Evolutionary conservation across 2,113 vertebrate genomes (phyloP).

Genomic region (Anser cygnoides): DNA sequence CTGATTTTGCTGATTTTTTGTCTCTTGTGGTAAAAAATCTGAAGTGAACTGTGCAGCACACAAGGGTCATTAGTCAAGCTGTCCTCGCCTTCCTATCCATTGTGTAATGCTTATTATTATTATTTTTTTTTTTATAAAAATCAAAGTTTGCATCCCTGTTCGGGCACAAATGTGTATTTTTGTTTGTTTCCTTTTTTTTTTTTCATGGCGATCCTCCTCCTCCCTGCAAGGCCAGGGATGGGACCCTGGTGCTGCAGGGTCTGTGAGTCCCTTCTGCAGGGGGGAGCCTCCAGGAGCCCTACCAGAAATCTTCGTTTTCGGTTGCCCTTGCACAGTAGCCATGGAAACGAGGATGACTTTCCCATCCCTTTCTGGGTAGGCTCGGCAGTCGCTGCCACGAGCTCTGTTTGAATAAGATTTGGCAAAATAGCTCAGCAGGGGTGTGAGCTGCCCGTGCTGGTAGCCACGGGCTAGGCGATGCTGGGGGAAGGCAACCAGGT

Average conservation of each 20-base stretch:
- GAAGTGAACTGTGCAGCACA: background rate
- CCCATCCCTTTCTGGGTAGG: background rate
- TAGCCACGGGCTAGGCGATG: background rate
- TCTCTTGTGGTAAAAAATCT: background rate
- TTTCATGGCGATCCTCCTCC: background rate
- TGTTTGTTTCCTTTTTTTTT: background rate
- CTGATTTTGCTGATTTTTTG: background rate
- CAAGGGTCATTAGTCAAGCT: background rate
- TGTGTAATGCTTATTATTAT: background rate
- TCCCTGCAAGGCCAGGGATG: rapidly evolving
- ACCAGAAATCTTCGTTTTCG: slow-evolving; percentile 7
- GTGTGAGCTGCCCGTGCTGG: background rate
- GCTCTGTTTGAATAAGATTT: background rate
- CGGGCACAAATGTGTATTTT: background rate
- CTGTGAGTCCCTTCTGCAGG: background rate
- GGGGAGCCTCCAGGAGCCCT: background rate
- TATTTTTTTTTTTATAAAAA: too few relatives aligned
- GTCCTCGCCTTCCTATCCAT: background rate
- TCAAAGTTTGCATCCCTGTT: background rate
- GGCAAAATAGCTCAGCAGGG: background rate
- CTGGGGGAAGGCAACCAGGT: background rate
- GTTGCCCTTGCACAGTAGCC: background rate
- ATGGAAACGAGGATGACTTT: slow-evolving; percentile 41
- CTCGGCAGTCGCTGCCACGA: background rate
- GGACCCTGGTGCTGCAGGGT: background rate